Evolutionary conservation across 2,888 invertebrate species (phyloP).

Genomic region (Polymixis lichenea): DNA sequence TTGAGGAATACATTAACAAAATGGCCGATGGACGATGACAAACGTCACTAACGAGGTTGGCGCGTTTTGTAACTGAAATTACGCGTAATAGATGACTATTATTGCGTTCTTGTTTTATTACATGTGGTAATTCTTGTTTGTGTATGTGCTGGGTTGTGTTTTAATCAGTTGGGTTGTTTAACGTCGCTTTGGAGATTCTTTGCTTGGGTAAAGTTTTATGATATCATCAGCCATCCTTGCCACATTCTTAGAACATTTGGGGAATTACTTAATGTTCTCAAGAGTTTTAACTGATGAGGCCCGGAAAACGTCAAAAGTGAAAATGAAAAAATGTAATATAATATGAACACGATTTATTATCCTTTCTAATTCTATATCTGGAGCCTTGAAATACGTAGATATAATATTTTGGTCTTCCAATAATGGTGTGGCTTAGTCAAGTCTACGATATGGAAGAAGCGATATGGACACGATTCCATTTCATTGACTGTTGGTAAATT

Average conservation of each 20-base stretch:
- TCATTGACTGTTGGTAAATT: too few species aligned
- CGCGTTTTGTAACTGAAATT: conserved; percentile 63
- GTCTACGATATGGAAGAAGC: too few species aligned
- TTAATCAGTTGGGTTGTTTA: conserved; percentile 38
- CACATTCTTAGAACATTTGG: neutral
- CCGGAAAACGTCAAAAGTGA: too few species aligned
- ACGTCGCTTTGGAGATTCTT: conserved; percentile 19
- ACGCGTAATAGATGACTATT: conserved; percentile 33
- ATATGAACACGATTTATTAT: too few species aligned
- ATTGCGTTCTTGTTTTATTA: conserved; percentile 42
- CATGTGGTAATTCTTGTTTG: conserved; percentile 42
- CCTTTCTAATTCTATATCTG: too few species aligned
- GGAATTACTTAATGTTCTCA: too few species aligned
- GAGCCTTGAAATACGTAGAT: too few species aligned
- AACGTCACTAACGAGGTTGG: conserved; percentile 67
- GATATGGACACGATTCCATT: too few species aligned
- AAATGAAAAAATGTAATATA: too few species aligned
- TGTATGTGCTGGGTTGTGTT: conserved; percentile 27
- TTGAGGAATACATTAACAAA: conserved; percentile 77
- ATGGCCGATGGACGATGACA: conserved; percentile 72
- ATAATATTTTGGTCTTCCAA: too few species aligned
- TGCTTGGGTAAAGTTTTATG: conserved; percentile 15
- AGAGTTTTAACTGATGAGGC: too few species aligned
- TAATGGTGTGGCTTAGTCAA: too few species aligned
- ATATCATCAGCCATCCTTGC: neutral